Evolutionary conservation across 64 coral and sea anemone genomes (phyloP).

Genomic region (Montipora efflorescens): DNA sequence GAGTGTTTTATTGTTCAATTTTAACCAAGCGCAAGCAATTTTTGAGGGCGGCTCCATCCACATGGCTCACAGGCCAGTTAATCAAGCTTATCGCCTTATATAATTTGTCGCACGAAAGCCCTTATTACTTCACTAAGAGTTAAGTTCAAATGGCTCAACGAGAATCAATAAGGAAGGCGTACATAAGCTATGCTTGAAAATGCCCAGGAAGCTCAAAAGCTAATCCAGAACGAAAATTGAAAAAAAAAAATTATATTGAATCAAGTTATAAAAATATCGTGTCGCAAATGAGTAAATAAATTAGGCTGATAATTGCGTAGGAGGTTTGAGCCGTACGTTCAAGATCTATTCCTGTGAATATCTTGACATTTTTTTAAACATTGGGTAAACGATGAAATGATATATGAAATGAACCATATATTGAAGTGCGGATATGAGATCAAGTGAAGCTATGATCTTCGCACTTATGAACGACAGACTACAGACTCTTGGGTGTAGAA

Average conservation of each 20-base stretch:
- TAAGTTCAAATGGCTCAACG: not conserved
- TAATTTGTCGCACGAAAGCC: conserved; percentile 31
- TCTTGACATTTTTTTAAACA: too few species aligned
- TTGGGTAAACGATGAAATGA: too few species aligned
- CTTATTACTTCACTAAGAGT: not conserved
- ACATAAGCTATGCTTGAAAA: not conserved
- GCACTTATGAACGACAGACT: too few species aligned
- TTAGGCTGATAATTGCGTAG: not conserved
- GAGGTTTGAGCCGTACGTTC: too few species aligned
- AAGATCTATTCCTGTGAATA: too few species aligned
- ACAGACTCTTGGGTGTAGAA: too few species aligned
- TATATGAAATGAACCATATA: too few species aligned
- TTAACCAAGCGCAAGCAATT: not conserved
- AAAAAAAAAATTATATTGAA: not conserved
- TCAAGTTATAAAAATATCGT: not conserved
- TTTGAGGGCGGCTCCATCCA: not conserved
- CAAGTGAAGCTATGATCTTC: too few species aligned
- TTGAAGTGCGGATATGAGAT: too few species aligned
- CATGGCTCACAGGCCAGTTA: not conserved
- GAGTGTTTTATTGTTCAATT: not conserved
- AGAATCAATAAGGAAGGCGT: not conserved
- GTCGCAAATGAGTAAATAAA: not conserved
- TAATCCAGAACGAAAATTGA: not conserved
- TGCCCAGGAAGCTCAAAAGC: not conserved
- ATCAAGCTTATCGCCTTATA: conserved; percentile 26